phyloP scores from a whole-genome alignment of 2,797 vertebrate genomes.

The Morus bassanus region DNA sequence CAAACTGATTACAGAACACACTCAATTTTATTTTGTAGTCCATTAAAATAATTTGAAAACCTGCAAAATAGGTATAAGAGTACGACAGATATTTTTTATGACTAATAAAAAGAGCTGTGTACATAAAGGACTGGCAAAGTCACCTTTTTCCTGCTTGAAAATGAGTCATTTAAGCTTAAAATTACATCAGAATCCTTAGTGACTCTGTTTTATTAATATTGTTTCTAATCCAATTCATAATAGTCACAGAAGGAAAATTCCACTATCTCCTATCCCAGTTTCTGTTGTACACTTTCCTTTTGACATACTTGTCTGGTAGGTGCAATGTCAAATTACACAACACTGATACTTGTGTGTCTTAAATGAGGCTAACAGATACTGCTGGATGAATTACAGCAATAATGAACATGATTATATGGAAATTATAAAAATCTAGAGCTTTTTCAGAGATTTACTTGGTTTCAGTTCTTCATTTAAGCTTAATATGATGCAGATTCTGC shows the following conservation, averaged over 20 bases:
- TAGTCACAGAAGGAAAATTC: background rate
- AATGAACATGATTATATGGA: background rate
- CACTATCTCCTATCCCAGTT: background rate
- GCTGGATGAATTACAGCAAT: background rate
- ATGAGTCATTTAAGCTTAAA: background rate
- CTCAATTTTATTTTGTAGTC: background rate
- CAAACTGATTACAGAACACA: background rate
- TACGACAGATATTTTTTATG: background rate
- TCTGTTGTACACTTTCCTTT: background rate
- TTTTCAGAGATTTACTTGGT: background rate
- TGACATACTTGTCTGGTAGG: background rate
- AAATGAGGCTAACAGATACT: background rate
- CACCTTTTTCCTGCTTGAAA: background rate
- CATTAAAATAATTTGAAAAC: background rate
- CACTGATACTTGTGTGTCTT: background rate
- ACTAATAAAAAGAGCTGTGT: background rate
- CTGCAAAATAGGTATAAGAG: background rate
- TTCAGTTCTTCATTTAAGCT: background rate
- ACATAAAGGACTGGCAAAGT: background rate
- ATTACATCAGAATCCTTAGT: background rate
- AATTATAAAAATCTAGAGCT: background rate
- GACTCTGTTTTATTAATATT: background rate
- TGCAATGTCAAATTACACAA: background rate
- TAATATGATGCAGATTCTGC: background rate
- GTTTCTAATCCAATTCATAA: background rate